Base-by-base conservation (phyloP, 92 coral and sea anemone genomes). In the Umimayanthus chanpuru region DNA sequence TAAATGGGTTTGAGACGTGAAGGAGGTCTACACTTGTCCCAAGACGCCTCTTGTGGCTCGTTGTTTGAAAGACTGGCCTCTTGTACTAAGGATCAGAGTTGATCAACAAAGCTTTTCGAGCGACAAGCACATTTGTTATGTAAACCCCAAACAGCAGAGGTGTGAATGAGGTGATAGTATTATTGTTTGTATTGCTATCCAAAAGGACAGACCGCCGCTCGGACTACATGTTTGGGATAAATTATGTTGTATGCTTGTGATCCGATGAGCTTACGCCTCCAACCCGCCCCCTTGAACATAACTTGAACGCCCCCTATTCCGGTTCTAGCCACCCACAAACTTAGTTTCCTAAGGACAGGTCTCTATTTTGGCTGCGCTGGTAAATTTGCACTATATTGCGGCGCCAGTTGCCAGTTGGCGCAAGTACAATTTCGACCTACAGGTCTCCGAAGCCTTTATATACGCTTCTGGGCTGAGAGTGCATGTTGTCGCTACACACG, bases 201-300 rank as follows among this genome's bases (percentile, higher is more conserved):
- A 75, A 84, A 74, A 80, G 91, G 74, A 30, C 29, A 77, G 30
- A 40, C 77, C 77, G 72, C 73, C 86, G 88, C 64, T 72, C 29
- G 25, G 64, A 38, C 47, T 44, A 16, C n/a, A 44, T 90, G 64
- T 71, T 85, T 76, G 87, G 86, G 80, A 80, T 85, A 77, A 88
- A 73, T 76, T 80, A 32, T 73, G 36, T 49, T 65, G 88, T 89
- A 85, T 85, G 89, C 90, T 92, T 91, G 93, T 87, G 88, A 90
- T 88, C 89, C 93, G 96, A 97, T 92, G 90, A 88, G 55, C 76
- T 89, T 89, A 90, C 98, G 89, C 85, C 98, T 94, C 94, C 86
- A 78, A 88, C 81, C 95, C 99, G 99, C 98, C 99, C 99, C 94
- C 89, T 91, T 86, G 88, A 93, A 86, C 94, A 91, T 70, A 93